Conservation (phyloP, 1,140 invertebrate species). For the Dysdera silvatica region DNA sequence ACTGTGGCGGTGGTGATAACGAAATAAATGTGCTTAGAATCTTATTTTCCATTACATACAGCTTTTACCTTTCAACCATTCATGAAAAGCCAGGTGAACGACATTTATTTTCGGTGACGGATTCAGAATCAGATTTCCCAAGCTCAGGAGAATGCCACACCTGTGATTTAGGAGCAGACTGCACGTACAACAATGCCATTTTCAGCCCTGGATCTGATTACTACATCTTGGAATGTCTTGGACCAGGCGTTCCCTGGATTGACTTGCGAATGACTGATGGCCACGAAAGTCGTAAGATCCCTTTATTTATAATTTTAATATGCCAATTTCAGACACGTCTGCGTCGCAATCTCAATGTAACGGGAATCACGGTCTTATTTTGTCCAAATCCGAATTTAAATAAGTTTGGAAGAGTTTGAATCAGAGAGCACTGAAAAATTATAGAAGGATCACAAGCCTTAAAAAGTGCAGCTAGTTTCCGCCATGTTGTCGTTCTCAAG, state of each 20-base stretch:
- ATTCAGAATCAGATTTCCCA: conserved; percentile 56
- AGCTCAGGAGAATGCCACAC: conserved; percentile 59
- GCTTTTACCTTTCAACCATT: conserved; percentile 77
- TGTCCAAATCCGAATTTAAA: too few species aligned
- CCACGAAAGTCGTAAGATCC: conserved; percentile 13
- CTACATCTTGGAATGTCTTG: conserved; percentile 49
- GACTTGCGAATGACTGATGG: conserved; percentile 24
- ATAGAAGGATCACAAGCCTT: too few species aligned
- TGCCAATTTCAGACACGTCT: background rate
- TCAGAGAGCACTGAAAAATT: too few species aligned
- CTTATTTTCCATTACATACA: conserved; percentile 43
- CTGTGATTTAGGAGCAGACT: conserved; percentile 42
- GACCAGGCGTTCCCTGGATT: conserved; percentile 32
- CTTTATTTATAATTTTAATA: background rate
- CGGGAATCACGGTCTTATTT: too few species aligned
- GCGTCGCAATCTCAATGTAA: too few species aligned
- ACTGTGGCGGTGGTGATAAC: too few species aligned
- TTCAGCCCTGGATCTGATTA: conserved; percentile 64
- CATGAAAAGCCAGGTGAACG: conserved; percentile 68
- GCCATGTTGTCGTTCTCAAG: too few species aligned
- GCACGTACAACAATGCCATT: conserved; percentile 43
- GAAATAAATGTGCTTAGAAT: too few species aligned
- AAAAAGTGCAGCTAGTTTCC: too few species aligned
- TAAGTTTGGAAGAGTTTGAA: too few species aligned
- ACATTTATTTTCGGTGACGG: conserved; percentile 67